Evolutionary conservation across 2,797 vertebrate species (phyloP), one percentile per base, ranked within the genome.

Genomic region (Semotilus atromaculatus): DNA sequence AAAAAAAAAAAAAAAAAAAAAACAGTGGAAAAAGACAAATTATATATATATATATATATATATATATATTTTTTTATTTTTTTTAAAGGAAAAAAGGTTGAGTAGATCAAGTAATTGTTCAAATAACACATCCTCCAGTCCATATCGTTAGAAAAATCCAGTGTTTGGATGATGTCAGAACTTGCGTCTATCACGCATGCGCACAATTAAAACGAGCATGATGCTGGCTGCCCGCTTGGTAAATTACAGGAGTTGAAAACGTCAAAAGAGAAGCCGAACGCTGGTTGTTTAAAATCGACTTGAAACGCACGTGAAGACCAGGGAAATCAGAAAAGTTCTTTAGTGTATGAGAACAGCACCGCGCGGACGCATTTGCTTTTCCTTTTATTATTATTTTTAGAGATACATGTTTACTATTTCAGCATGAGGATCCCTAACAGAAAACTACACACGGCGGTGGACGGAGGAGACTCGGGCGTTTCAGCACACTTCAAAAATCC

Each of bases 401-500:
- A 64, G 43, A 60, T 38, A 45, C 51, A 73, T 23, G 21, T 9
- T 38, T 14, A 34, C 31, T 21, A 7, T 58, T 79, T 72, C 43
- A 72, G 64, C 3, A 97, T 97, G 96, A 95, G 94, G 93, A 89
- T 96, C 74, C 77, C 91, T 5, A 86, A 84, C 88, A 91, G 86
- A 67, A 88, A 88, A 89, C 92, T 92, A 16, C 89, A 93, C 73
- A 88, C 87, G 66, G 88, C 21, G 53, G 89, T 83, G 84, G 89
- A 89, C 51, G 91, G 90, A 84, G 91, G 90, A 29, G 85, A 85
- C 66, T 88, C 93, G 72, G 92, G 89, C 84, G 92, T 91, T 29
- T 92, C 92, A 72, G 92, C 94, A 66, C 93, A 93, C 23, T 91
- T 94, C 87, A 92, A 90, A 90, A 97, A 97, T 93, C 97, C 97